Percentiles rank a stretch among this genome's conserved stretches.
phyloP scores from a whole-genome alignment of 2,797 vertebrate genomes.

The Setipinna tenuifilis region DNA sequence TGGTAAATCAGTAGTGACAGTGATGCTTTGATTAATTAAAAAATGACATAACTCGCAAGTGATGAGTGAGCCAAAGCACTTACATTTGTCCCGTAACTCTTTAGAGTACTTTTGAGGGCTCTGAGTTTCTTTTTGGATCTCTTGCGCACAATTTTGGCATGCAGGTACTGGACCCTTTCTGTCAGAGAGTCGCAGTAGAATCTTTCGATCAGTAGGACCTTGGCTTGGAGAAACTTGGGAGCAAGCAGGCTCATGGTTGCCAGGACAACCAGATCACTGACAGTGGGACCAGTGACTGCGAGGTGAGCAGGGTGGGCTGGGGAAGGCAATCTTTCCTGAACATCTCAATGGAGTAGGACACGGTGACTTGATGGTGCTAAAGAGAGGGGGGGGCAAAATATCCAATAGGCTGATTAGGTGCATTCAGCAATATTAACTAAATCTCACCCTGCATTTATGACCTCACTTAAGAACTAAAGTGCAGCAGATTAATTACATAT shows the following conservation, averaged over 20 bases:
- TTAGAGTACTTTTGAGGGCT: conserved; percentile 66
- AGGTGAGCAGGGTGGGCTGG: conserved; percentile 64
- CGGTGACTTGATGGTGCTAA: not conserved
- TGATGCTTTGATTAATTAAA: not conserved
- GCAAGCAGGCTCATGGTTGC: conserved; percentile 70
- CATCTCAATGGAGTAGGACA: conserved; percentile 67
- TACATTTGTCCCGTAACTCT: conserved; percentile 37
- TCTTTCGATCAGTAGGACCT: conserved; percentile 68
- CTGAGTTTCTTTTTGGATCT: conserved; percentile 60
- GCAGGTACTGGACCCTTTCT: conserved; percentile 72
- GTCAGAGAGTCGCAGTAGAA: conserved; percentile 71
- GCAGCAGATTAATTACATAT: too few relatives aligned
- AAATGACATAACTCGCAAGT: not conserved
- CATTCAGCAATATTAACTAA: not conserved
- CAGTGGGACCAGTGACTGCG: conserved; percentile 68
- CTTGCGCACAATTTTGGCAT: conserved; percentile 71
- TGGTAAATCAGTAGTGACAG: too few relatives aligned
- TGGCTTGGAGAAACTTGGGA: conserved; percentile 72
- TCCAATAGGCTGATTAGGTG: not conserved
- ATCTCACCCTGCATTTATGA: not conserved
- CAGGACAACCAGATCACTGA: conserved; percentile 66
- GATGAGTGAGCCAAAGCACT: not conserved
- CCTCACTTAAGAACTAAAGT: not conserved
- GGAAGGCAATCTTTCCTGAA: conserved; percentile 79
- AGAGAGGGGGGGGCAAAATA: not conserved